A percentile compares a stretch with the other conserved stretches of the same genome.
These are phyloP conservation scores for Orthosia gothica DNA, from an alignment of 2,888 invertebrate species.

Conservation along the genomic window DNA sequence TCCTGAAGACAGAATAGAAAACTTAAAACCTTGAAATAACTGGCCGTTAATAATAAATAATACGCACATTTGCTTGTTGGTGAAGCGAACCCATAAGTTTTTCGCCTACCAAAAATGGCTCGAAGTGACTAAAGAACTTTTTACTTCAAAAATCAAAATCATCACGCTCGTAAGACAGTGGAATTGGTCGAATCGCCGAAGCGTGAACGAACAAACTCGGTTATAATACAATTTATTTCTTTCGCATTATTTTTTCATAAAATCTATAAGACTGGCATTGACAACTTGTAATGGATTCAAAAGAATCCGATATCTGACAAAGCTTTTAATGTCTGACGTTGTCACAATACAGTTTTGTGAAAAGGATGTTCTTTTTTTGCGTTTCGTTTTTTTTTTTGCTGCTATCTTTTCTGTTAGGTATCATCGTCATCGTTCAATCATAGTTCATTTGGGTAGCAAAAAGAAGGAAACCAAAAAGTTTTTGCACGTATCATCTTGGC, in stretches of 20 bases:
- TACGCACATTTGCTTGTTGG: no score
- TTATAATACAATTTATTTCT: constrained; percentile 37
- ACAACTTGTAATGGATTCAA: constrained; percentile 53
- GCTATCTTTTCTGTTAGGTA: neutral
- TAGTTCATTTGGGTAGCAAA: neutral
- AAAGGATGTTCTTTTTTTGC: neutral
- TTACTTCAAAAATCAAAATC: neutral
- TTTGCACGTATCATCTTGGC: neutral
- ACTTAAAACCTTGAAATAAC: no score
- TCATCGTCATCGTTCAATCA: neutral
- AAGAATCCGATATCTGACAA: constrained; percentile 28
- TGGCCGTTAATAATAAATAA: no score
- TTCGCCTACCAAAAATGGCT: no score
- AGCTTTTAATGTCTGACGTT: constrained; percentile 41
- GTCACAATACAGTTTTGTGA: constrained; percentile 5
- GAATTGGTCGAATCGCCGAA: neutral
- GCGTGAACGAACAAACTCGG: constrained; percentile 22
- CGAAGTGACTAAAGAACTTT: no score
- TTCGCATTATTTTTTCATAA: constrained; percentile 21
- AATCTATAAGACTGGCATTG: constrained; percentile 43
- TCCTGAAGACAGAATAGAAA: no score
- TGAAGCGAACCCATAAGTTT: no score
- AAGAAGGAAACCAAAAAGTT: neutral
- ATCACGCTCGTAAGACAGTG: neutral
- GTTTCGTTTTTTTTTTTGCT: no score